A percentile compares a stretch with the other conserved stretches of the same genome.
Evolutionary conservation across 2,888 invertebrate species (phyloP).

Genomic region (Cancer borealis): DNA sequence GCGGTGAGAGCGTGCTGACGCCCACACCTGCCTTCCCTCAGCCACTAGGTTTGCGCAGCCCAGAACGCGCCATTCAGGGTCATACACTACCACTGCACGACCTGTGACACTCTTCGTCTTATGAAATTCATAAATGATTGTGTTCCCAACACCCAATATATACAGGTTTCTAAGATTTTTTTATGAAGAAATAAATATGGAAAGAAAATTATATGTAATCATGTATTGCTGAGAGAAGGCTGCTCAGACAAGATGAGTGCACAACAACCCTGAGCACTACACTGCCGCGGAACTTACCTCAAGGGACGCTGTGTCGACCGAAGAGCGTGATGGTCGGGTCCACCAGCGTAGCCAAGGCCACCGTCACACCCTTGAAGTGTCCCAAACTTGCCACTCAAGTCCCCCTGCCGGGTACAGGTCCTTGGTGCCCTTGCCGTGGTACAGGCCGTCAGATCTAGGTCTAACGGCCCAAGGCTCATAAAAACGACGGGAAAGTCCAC

Average conservation of each 20-base stretch:
- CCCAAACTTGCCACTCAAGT: constrained; percentile 92
- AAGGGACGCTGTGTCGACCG: constrained; percentile 48
- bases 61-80: constrained; percentile 57
- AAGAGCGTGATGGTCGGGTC: constrained; percentile 57
- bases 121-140: neutral
- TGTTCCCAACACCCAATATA: neutral
- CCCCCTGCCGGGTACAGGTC: constrained; percentile 93
- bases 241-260: neutral
- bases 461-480: constrained; percentile 91
- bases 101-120: constrained; percentile 33
- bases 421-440: constrained; percentile 85
- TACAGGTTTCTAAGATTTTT: neutral
- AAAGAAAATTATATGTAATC: neutral
- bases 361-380: constrained; percentile 84
- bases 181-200: neutral
- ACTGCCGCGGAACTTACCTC: neutral
- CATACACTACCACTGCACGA: constrained; percentile 58
- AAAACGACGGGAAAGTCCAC: constrained; percentile 60
- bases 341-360: constrained; percentile 48
- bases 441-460: constrained; percentile 84
- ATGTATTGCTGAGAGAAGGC: neutral
- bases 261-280: too few species aligned
- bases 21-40: neutral
- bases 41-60: constrained; percentile 56
- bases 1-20: neutral